Percentiles rank a stretch among this genome's conserved stretches.
These are phyloP conservation scores for Himantopus leucocephalus DNA, from an alignment of 2,113 vertebrate species.

Conservation along the genomic window DNA sequence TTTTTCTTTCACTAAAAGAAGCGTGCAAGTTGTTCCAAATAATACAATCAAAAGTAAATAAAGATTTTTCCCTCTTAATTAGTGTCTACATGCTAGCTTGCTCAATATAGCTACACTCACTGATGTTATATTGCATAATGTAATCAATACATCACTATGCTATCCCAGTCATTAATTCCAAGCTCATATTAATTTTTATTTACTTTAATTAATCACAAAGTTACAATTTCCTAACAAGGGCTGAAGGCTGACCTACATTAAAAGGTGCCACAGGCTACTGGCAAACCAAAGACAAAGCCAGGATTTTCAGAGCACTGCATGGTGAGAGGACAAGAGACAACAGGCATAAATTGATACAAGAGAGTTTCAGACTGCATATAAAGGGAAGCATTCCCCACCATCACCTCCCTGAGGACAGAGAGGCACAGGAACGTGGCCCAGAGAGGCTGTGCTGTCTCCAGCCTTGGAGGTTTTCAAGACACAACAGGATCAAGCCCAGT, in stretches of 20 bases:
- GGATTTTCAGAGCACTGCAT: neutral
- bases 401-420: neutral
- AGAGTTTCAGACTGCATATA: neutral
- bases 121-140: neutral
- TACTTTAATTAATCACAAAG: constrained; percentile 35
- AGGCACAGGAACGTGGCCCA: neutral
- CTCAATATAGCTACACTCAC: neutral
- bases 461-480: neutral
- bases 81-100: neutral
- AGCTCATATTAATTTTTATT: constrained; percentile 6
- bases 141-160: neutral
- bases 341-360: neutral
- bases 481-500: fast-evolving
- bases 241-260: constrained; percentile 32
- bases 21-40: neutral
- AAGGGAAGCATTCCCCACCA: neutral
- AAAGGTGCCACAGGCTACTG: neutral
- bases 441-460: neutral
- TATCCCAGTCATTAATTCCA: neutral
- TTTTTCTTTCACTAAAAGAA: neutral
- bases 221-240: constrained; percentile 7
- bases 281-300: neutral
- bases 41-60: neutral
- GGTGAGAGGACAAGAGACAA: neutral
- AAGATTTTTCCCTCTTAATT: constrained; percentile 44